These are phyloP conservation scores for Tautogolabrus adspersus DNA, from an alignment of 2,113 vertebrate species.

Conservation along the genomic window DNA sequence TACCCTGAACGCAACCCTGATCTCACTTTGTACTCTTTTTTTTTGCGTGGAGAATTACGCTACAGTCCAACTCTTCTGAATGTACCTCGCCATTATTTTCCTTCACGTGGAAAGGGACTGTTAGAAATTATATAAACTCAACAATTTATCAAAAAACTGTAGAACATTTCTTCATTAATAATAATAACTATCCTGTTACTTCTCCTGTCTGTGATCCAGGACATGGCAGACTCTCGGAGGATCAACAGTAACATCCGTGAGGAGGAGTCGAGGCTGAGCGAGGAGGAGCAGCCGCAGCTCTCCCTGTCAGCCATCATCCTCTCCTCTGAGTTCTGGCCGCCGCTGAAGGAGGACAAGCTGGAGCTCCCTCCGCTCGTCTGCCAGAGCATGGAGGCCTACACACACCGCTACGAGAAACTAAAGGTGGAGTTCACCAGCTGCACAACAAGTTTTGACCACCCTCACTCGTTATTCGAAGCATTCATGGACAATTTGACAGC, in stretches of 20 bases:
- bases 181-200: too few relatives aligned
- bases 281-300: conserved; percentile 88
- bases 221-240: conserved; percentile 95
- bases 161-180: not conserved
- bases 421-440: conserved; percentile 87
- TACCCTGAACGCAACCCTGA: too few relatives aligned
- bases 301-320: conserved; percentile 91
- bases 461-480: not conserved
- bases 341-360: conserved; percentile 96
- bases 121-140: too few relatives aligned
- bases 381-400: conserved; percentile 93
- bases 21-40: too few relatives aligned
- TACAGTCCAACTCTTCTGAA: too few relatives aligned
- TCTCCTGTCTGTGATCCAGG: conserved; percentile 79
- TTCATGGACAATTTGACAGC: not conserved
- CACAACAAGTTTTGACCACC: too few relatives aligned
- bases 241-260: conserved; percentile 96
- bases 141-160: too few relatives aligned
- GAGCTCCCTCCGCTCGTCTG: conserved; percentile 90
- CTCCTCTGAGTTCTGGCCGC: conserved; percentile 97
- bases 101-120: too few relatives aligned
- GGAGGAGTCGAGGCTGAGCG: conserved; percentile 89
- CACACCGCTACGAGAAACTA: conserved; percentile 95
- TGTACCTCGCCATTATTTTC: too few relatives aligned
- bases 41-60: too few relatives aligned